A percentile compares a stretch with the other conserved stretches of the same genome.
phyloP scores from a whole-genome alignment of 2,888 invertebrate species.

The Actias luna region DNA sequence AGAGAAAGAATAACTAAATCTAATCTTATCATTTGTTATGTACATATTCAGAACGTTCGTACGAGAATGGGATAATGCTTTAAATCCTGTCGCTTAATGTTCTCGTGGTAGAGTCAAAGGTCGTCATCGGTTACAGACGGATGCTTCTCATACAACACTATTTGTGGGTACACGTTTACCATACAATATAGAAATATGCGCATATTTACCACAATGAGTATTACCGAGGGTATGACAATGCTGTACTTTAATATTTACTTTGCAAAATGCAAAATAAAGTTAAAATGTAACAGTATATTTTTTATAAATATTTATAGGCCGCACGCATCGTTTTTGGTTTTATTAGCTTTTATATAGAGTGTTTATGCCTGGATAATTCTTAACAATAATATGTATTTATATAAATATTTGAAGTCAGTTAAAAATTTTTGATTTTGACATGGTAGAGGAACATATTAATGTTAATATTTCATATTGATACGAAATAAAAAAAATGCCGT shows the following conservation, averaged over 20 bases:
- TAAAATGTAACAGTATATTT: conserved; percentile 46
- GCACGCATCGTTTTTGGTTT: conserved; percentile 29
- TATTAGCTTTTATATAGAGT: neutral
- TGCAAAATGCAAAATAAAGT: conserved; percentile 53
- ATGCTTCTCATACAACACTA: conserved; percentile 56
- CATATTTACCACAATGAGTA: conserved; percentile 55
- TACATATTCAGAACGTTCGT: neutral
- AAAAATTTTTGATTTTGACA: no score
- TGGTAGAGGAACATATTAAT: no score
- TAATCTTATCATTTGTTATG: conserved; percentile 6
- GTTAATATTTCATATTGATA: no score
- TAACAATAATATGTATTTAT: no score
- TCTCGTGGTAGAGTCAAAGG: conserved; percentile 48
- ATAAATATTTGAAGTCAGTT: no score
- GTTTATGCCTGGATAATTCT: neutral
- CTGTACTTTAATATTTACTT: conserved; percentile 37
- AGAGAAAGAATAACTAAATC: neutral
- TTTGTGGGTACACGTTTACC: conserved; percentile 47
- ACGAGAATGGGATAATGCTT: conserved; percentile 41
- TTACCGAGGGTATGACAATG: conserved; percentile 31
- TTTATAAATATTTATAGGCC: conserved; percentile 49
- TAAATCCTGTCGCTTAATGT: conserved; percentile 46
- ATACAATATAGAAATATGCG: conserved; percentile 71
- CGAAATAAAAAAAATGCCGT: no score
- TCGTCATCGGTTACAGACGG: conserved; percentile 65